Conservation (phyloP, 1,140 invertebrate genomes). For the Drosophila ogumai region DNA sequence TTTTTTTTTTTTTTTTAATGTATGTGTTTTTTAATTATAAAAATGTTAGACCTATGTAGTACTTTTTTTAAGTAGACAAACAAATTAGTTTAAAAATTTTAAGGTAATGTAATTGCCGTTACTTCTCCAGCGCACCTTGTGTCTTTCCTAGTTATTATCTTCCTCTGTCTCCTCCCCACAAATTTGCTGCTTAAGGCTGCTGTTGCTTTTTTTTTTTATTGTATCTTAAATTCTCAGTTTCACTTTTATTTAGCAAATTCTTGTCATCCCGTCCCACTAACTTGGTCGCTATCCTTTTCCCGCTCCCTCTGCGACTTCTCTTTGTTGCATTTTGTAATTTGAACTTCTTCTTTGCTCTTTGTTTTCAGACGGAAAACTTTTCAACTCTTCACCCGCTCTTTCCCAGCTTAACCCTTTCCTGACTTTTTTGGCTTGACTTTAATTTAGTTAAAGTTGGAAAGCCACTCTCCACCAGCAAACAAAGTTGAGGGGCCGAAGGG, state of each 20-base stretch:
- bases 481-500: constrained; percentile 7
- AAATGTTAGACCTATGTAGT: too few species aligned
- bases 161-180: neutral
- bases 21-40: too few species aligned
- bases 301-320: constrained; percentile 31
- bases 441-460: constrained; percentile 57
- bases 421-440: constrained; percentile 46
- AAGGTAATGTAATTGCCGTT: constrained; percentile 1
- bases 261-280: constrained; percentile 33
- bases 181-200: constrained; percentile 3
- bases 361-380: constrained; percentile 54
- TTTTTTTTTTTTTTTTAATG: too few species aligned
- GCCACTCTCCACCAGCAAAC: constrained; percentile 11
- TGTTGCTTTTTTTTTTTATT: constrained; percentile 5
- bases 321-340: constrained; percentile 80
- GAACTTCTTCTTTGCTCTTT: constrained; percentile 54
- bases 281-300: neutral
- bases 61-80: too few species aligned
- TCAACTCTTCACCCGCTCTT: neutral
- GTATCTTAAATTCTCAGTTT: constrained; percentile 64
- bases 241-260: constrained; percentile 69
- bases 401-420: constrained; percentile 23
- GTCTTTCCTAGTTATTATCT: neutral
- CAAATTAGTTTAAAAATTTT: neutral
- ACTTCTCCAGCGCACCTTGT: neutral